These are phyloP conservation scores for Thelaira solivaga DNA, from an alignment of 2,888 invertebrate species.

Conservation along the genomic window DNA sequence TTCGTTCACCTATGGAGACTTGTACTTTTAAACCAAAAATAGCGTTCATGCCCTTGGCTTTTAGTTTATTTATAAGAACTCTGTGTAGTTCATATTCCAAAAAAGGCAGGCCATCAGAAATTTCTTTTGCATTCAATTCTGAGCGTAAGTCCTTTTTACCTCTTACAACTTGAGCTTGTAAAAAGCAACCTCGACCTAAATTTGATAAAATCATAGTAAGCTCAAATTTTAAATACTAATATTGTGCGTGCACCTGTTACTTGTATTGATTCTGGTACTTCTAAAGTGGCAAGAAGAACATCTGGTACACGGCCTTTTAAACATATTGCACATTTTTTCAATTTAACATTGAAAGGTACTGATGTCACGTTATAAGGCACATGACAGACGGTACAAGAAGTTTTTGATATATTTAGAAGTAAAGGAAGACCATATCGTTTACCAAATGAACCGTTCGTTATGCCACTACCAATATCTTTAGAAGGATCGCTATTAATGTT, in stretches of 20 bases:
- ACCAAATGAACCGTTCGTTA: conserved; percentile 61
- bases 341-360: conserved; percentile 85
- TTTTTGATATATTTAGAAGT: conserved; percentile 65
- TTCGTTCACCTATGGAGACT: conserved; percentile 90
- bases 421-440: conserved; percentile 66
- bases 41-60: conserved; percentile 96
- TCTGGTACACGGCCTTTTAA: conserved; percentile 91
- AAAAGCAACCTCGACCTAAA: conserved; percentile 80
- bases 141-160: conserved; percentile 87
- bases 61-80: conserved; percentile 91
- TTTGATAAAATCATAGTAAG: not conserved
- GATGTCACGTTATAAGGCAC: conserved; percentile 88
- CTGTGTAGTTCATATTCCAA: conserved; percentile 97
- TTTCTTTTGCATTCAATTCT: conserved; percentile 93
- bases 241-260: conserved; percentile 78
- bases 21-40: conserved; percentile 91
- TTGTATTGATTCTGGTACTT: conserved; percentile 86
- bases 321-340: conserved; percentile 85
- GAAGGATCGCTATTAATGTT: conserved; percentile 71
- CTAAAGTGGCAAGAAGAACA: conserved; percentile 91
- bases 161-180: conserved; percentile 87
- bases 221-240: not conserved
- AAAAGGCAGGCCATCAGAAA: conserved; percentile 96
- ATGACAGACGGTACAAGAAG: conserved; percentile 81
- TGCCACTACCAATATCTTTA: conserved; percentile 63